Evolutionary conservation across 2,113 vertebrate species (phyloP).

Genomic region (Amia ocellicauda): DNA sequence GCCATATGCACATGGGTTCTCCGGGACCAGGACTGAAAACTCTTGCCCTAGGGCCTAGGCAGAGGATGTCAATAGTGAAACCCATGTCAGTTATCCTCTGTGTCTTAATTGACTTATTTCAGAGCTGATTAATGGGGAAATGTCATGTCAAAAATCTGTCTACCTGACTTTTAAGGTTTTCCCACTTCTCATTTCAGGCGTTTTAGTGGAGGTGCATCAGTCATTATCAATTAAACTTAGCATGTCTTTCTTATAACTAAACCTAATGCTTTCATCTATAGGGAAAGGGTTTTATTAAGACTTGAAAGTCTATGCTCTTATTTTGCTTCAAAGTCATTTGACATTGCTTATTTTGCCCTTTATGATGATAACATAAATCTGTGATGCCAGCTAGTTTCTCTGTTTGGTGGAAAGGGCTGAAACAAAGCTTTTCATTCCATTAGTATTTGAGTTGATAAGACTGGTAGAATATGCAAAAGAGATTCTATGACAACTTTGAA

Average conservation of each 20-base stretch:
- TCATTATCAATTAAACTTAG: neutral
- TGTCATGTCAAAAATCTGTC: neutral
- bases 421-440: too few relatives aligned
- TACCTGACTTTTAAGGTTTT: too few relatives aligned
- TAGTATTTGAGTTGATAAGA: too few relatives aligned
- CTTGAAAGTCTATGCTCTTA: neutral
- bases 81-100: neutral
- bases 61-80: neutral
- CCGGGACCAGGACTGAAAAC: too few relatives aligned
- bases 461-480: too few relatives aligned
- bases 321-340: neutral
- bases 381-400: too few relatives aligned
- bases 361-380: too few relatives aligned
- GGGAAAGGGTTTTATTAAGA: neutral
- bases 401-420: too few relatives aligned
- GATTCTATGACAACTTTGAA: too few relatives aligned
- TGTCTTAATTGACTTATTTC: neutral
- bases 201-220: neutral
- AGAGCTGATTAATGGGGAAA: neutral
- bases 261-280: neutral
- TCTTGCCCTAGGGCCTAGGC: too few relatives aligned
- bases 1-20: too few relatives aligned
- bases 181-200: neutral
- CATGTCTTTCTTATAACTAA: neutral
- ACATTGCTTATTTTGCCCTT: neutral